Percentiles rank a stretch among this genome's conserved stretches.
These are phyloP conservation scores for Hormaphis cornu DNA, from an alignment of 1,140 invertebrate species.

Conservation along the genomic window DNA sequence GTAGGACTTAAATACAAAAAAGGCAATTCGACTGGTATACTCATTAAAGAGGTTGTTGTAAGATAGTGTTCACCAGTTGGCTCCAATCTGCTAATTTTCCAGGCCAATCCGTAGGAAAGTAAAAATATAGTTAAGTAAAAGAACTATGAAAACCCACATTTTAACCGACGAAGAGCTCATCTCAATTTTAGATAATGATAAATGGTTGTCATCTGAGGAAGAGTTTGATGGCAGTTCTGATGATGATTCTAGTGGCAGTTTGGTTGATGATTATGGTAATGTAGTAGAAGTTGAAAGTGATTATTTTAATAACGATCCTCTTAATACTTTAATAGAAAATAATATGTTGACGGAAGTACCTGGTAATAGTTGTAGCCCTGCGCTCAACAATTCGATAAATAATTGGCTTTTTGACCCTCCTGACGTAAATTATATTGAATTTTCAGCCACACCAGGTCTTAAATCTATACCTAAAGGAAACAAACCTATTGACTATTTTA, in stretches of 20 bases:
- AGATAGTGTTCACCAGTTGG: not conserved
- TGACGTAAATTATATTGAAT: not conserved
- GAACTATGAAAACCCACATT: not conserved
- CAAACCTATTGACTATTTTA: constrained; percentile 17
- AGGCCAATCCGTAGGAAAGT: not conserved
- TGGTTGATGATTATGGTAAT: not conserved
- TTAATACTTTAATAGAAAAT: not conserved
- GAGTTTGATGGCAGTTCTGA: not conserved
- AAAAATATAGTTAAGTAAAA: not conserved
- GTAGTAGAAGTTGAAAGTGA: not conserved
- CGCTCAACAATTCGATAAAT: not conserved
- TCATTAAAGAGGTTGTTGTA: not conserved
- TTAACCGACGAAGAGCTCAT: not conserved
- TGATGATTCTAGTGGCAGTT: not conserved
- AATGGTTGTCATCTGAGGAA: constrained; percentile 8
- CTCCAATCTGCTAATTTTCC: not conserved
- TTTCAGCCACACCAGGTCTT: constrained; percentile 7
- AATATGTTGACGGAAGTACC: not conserved
- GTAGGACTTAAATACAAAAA: not conserved
- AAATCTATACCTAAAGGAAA: not conserved
- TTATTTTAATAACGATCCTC: not conserved
- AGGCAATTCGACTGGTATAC: not conserved
- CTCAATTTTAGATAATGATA: constrained; percentile 3
- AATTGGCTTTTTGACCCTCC: not conserved
- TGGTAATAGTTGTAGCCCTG: not conserved